Percentiles rank a stretch among this genome's conserved stretches.
phyloP scores from a whole-genome alignment of 2,113 vertebrate genomes.

The Urocolius indicus region DNA sequence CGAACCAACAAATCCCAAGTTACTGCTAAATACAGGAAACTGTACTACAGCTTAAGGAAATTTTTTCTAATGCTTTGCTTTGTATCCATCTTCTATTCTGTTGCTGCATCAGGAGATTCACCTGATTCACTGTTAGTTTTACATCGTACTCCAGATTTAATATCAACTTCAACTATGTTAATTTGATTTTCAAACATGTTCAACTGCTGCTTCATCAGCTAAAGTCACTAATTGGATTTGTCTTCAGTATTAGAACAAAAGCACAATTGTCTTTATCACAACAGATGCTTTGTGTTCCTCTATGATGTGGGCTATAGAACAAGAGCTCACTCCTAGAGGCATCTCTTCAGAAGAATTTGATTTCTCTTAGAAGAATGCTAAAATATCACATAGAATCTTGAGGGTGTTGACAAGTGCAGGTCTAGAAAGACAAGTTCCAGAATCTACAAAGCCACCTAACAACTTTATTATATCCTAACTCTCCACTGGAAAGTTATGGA shows the following conservation, averaged over 20 bases:
- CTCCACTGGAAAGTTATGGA: background rate
- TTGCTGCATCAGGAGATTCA: background rate
- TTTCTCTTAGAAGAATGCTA: background rate
- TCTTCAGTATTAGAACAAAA: background rate
- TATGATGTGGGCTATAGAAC: fast-evolving
- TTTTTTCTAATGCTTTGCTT: background rate
- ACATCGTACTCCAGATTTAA: background rate
- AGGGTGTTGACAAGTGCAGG: background rate
- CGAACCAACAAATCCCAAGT: background rate
- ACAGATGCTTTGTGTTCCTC: background rate
- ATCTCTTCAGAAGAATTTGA: background rate
- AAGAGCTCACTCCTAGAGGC: background rate
- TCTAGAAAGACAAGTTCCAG: background rate
- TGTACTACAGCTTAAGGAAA: background rate
- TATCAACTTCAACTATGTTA: background rate
- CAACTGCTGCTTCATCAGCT: background rate
- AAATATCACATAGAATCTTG: background rate
- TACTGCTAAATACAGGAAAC: background rate
- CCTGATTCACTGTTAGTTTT: background rate
- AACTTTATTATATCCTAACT: background rate
- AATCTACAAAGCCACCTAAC: background rate
- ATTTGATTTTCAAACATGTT: background rate
- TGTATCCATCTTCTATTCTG: background rate
- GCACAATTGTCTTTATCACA: background rate
- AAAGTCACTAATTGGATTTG: background rate